These are phyloP conservation scores for Calliphora vicina DNA, from an alignment of 1,140 invertebrate species.

Conservation along the genomic window DNA sequence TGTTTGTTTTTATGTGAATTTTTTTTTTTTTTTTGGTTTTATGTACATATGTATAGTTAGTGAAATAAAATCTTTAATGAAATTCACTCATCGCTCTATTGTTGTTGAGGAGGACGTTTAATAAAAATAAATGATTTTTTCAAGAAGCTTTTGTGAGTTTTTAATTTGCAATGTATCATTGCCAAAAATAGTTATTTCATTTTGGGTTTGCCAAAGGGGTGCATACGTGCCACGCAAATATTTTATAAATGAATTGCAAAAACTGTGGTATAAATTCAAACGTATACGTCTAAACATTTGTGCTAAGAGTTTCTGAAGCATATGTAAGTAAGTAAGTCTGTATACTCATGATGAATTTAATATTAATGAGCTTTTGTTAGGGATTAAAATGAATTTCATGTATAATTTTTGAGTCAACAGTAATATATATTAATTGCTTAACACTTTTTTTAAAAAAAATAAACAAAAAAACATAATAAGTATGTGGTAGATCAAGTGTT, in stretches of 20 bases:
- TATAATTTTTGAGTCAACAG: neutral
- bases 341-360: neutral
- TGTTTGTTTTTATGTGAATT: neutral
- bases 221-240: conserved; percentile 31
- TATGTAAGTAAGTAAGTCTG: neutral
- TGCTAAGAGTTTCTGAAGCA: too few relatives aligned
- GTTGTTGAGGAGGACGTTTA: neutral
- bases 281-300: too few relatives aligned
- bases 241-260: conserved; percentile 17
- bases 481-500: neutral
- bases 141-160: neutral
- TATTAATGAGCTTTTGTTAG: neutral
- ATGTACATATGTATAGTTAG: too few relatives aligned
- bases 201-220: conserved; percentile 10
- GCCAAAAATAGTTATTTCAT: conserved; percentile 23
- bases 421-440: neutral
- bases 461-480: neutral
- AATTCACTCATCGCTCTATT: conserved; percentile 3
- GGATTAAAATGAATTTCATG: neutral
- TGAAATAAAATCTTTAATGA: neutral
- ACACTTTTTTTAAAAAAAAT: neutral
- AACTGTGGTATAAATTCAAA: neutral
- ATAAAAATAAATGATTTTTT: neutral
- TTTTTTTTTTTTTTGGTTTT: too few relatives aligned
- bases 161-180: neutral